These are phyloP conservation scores for Diprion similis DNA, from an alignment of 1,140 invertebrate genomes.

Conservation along the genomic window DNA sequence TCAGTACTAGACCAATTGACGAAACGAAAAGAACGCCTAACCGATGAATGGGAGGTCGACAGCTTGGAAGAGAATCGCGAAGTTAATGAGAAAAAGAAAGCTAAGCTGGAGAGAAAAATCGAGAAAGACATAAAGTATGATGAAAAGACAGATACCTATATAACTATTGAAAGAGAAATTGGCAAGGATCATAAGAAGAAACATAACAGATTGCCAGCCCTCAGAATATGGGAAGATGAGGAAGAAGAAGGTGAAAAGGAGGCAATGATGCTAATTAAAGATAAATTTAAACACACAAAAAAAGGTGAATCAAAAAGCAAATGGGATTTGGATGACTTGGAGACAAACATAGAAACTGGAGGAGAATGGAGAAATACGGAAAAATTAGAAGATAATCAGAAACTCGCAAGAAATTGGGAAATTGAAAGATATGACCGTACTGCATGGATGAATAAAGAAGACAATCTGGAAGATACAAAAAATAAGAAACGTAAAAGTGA, in stretches of 20 bases:
- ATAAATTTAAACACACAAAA: constrained; percentile 24
- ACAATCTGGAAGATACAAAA: not conserved
- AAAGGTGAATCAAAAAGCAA: constrained; percentile 25
- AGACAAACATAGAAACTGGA: not conserved
- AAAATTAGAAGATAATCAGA: not conserved
- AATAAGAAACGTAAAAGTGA: not conserved
- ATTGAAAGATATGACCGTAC: not conserved
- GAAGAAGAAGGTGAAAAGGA: constrained; percentile 56
- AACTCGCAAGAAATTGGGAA: not conserved
- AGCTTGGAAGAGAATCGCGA: constrained; percentile 51
- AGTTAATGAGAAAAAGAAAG: constrained; percentile 12
- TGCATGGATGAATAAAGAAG: not conserved
- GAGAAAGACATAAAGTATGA: constrained; percentile 54
- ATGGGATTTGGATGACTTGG: not conserved
- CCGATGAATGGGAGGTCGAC: constrained; percentile 59
- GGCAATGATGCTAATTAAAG: constrained; percentile 40
- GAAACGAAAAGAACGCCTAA: constrained; percentile 40
- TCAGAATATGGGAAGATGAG: constrained; percentile 59
- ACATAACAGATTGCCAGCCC: constrained; percentile 41
- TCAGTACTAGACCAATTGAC: constrained; percentile 51
- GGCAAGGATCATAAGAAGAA: constrained; percentile 46
- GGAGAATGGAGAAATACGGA: not conserved
- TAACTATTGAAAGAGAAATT: constrained; percentile 49
- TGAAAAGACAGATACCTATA: constrained; percentile 54
- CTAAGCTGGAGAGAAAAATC: constrained; percentile 35